phyloP scores from a whole-genome alignment of 2,113 vertebrate genomes.

The Pardalotus punctatus region DNA sequence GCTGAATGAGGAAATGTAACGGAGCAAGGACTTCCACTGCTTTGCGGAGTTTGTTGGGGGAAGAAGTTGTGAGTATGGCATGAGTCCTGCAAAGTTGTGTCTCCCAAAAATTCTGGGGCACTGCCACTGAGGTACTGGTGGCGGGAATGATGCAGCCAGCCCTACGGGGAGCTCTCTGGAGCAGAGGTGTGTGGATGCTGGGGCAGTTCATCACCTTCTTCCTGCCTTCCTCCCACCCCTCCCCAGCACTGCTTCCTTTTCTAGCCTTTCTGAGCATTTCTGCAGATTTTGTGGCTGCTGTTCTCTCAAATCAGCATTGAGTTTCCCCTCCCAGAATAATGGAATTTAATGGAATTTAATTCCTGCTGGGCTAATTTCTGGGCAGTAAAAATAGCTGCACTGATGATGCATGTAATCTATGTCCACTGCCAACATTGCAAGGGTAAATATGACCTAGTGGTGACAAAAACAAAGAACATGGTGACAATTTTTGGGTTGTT shows the following conservation, averaged over 20 bases:
- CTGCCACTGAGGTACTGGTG: neutral
- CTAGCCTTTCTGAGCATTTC: neutral
- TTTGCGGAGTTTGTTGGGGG: neutral
- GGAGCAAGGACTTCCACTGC: neutral
- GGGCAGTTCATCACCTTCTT: neutral
- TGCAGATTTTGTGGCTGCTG: neutral
- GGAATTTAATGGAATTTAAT: neutral
- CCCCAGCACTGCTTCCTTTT: neutral
- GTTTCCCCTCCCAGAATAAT: neutral
- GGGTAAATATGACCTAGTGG: neutral
- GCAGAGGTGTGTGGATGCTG: accelerated
- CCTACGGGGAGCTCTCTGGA: accelerated
- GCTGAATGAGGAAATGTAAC: neutral
- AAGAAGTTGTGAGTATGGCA: neutral
- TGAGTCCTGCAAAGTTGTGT: neutral
- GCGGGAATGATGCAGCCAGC: neutral
- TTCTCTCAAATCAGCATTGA: neutral
- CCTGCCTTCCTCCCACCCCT: neutral
- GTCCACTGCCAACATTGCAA: neutral
- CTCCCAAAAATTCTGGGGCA: neutral
- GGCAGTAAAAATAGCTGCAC: neutral
- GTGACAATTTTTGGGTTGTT: neutral
- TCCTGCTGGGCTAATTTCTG: conserved; percentile 16
- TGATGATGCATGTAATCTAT: neutral
- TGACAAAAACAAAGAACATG: neutral